Conservation (phyloP, 2,888 invertebrate species). For the Phorcus lineatus region DNA sequence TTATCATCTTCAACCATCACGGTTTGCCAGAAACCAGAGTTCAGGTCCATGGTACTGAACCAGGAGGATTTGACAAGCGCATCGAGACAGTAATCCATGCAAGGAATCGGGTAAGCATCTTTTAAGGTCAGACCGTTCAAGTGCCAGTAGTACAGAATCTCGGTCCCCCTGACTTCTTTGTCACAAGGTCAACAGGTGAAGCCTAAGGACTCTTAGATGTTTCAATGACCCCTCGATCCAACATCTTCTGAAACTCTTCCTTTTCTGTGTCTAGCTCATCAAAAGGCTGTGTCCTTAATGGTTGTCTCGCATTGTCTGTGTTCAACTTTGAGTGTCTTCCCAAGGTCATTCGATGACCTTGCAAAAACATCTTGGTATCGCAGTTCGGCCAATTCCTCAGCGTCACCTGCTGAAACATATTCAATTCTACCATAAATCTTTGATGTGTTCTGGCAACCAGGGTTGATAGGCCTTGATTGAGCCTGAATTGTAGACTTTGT, state of each 20-base stretch:
- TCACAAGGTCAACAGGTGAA: slow-evolving; percentile 35
- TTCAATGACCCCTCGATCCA: slow-evolving; percentile 19
- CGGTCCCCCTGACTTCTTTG: slow-evolving; percentile 32
- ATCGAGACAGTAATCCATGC: slow-evolving; percentile 34
- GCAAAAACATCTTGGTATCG: slow-evolving; percentile 32
- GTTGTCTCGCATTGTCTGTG: slow-evolving; percentile 19
- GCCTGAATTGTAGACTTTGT: too few relatives aligned
- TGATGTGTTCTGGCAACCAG: not conserved
- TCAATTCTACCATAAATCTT: not conserved
- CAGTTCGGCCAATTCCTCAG: not conserved
- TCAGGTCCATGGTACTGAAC: slow-evolving; percentile 26
- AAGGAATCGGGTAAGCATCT: slow-evolving; percentile 32
- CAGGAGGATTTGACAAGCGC: slow-evolving; percentile 16
- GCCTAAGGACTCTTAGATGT: slow-evolving; percentile 34
- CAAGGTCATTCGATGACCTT: slow-evolving; percentile 25
- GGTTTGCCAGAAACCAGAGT: slow-evolving; percentile 26
- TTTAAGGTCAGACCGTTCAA: slow-evolving; percentile 31
- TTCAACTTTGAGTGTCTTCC: slow-evolving; percentile 21
- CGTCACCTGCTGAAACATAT: not conserved
- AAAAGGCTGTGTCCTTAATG: too few relatives aligned
- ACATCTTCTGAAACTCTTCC: slow-evolving; percentile 18
- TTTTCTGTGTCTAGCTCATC: too few relatives aligned
- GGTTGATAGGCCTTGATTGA: not conserved
- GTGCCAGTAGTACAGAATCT: slow-evolving; percentile 36
- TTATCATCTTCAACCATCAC: slow-evolving; percentile 23